Conservation (phyloP, 2,113 vertebrate species). For the Antigone vipio region DNA sequence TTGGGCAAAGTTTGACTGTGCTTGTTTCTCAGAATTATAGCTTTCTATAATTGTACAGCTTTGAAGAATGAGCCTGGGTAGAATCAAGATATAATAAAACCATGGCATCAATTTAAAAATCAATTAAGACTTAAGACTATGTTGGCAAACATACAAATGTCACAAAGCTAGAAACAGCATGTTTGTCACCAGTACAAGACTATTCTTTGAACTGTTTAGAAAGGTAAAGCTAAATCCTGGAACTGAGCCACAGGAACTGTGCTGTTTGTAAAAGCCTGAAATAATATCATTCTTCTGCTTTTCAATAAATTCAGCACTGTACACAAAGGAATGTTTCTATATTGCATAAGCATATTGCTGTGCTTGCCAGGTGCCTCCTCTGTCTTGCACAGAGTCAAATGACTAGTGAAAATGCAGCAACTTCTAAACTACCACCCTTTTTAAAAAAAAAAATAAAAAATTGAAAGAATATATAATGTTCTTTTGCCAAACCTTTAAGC, state of each 20-base stretch:
- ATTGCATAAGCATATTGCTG: constrained; percentile 25
- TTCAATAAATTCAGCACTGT: neutral
- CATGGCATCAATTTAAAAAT: neutral
- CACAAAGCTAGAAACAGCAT: neutral
- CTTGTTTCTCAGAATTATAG: constrained; percentile 10
- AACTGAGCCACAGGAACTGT: neutral
- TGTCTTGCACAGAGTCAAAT: neutral
- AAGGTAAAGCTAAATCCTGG: neutral
- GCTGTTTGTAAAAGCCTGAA: neutral
- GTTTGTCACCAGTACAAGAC: neutral
- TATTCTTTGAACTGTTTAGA: neutral
- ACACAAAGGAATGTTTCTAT: constrained; percentile 17
- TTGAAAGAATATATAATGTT: neutral
- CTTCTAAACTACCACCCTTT: neutral
- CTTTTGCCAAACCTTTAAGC: neutral
- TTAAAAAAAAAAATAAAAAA: neutral
- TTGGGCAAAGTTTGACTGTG: constrained; percentile 4
- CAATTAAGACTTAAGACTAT: neutral
- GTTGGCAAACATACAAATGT: neutral
- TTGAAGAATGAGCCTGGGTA: constrained; percentile 4
- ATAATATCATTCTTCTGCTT: neutral
- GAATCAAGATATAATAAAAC: constrained; percentile 6
- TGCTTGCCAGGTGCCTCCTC: neutral
- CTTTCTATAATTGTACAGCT: neutral
- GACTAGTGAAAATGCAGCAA: neutral